Base-by-base conservation (phyloP, 2,113 vertebrate genomes). In the Cardinalis cardinalis region DNA sequence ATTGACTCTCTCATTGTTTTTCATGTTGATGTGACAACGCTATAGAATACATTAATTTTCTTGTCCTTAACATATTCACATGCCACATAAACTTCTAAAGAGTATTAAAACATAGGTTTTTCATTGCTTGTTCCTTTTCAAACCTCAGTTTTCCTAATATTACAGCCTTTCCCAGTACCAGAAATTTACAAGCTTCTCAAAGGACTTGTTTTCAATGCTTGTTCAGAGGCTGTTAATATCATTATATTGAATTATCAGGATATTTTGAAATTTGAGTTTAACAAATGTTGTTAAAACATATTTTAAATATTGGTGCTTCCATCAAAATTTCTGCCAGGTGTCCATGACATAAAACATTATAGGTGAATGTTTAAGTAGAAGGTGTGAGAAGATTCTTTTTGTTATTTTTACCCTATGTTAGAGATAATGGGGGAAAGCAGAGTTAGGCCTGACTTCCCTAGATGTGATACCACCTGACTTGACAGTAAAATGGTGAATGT, bases 191-290 rank as follows among this genome's bases (percentile, higher is more conserved):
- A 14, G 9, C 8, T 84, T 93, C 84, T 77, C 51, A 69, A 70
- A 40, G 17, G 76, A 46, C 78, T 63, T 36, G 24, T 73, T 92
- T 90, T 48, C 41, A 76, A 51, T 79, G 69, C 40, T 85, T 88
- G 32, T 74, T 89, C 24, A 80, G 60, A 88, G 91, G 14, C 84
- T 41, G 72, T 82, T 79, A 93, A 63, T 78, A 86, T 49, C 43
- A 69, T 88, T 93, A 46, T 19, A 63, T 14, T 66, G 40, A 94
- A 92, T 92, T 75, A 88, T 31, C 16, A 74, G 51, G 48, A 68
- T 72, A 84, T 59, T 78, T 91, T 76, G 72, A 86, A 81, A 92
- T 81, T 8, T 65, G 46, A 86, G 53, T 92, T 88, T 76, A 92
- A 69, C 18, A 82, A 91, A 84, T 84, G 28, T 68, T 80, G 56